Conservation (phyloP, 2,797 vertebrate genomes). For the Rhynchonycteris naso region DNA sequence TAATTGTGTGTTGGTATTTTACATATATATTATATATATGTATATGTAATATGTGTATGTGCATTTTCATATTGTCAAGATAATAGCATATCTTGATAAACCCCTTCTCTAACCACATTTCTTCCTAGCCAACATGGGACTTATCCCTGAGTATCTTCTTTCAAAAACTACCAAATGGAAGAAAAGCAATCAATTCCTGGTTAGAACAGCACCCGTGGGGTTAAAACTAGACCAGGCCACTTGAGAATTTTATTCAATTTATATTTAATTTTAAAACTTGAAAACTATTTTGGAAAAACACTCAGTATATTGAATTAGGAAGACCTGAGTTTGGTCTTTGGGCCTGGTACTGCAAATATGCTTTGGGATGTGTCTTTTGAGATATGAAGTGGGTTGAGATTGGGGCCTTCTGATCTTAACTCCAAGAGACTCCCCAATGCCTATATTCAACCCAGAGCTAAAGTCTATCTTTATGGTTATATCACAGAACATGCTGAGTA, state of each 20-base stretch:
- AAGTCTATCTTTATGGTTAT: not conserved
- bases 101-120: not conserved
- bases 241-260: constrained; percentile 25
- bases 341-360: not conserved
- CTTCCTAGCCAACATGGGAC: not conserved
- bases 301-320: not conserved
- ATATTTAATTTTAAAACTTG: not conserved
- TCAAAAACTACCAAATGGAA: not conserved
- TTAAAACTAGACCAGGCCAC: not conserved
- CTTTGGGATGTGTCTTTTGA: not conserved
- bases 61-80: not conserved
- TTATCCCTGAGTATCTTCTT: not conserved
- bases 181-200: not conserved
- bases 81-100: not conserved
- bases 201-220: not conserved
- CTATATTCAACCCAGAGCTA: not conserved
- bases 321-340: not conserved
- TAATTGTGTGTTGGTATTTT: not conserved
- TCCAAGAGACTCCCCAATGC: not conserved
- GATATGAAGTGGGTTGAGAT: not conserved
- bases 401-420: not conserved
- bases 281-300: not conserved
- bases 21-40: not conserved
- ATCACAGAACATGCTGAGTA: not conserved
- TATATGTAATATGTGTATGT: not conserved